Base-by-base conservation (phyloP, 1,140 invertebrate genomes). In the Papilio polyxenes region DNA sequence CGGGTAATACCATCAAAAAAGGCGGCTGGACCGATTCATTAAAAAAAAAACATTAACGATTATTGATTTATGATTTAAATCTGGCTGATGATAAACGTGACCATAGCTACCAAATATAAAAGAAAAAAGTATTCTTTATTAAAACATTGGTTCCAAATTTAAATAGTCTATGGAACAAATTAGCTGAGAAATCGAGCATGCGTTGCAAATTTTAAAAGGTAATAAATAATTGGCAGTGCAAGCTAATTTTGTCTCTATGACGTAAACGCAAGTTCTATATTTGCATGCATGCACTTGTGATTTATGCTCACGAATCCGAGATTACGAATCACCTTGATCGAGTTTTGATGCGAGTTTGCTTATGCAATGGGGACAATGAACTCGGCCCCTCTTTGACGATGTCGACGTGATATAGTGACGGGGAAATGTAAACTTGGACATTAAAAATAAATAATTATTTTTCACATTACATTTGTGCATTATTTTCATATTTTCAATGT, bases 361-460 rank as follows among this genome's bases (percentile, higher is more conserved):
- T 90, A 91, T 91, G 89, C 88, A 90, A 91, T 82, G 82, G 79
- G 90, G 86, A 76, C 88, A 82, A 85, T 86, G 88, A 90, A 86
- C 90, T 84, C 82, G 31, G 51, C 2, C 23, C 77, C 56, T 20
- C 62, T 69, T 79, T 69, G 44, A 69, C 44, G 44, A 20, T 49
- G 56, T 48, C 37, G 56, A 23, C 48, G 40, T 44, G 20, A 17
- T n/a, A 5, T 65, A 80, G 59, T 80, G 78, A 80, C 15, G 78
- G 56, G 40, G 56, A 80, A 59, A 23, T 77, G 23, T 17, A 15
- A 15, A 56, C n/a, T 75, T 75, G 23, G 20, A 37, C 10, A 53
- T 56, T 17, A 56, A 7, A 56, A 56, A 56, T 6, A 56, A 59
- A 59, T 31, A 77, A 53, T 9, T 76, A 51, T 76, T 76, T 48